These are phyloP conservation scores for Drosophila niveifrons DNA, from an alignment of 2,888 invertebrate species.

Conservation along the genomic window DNA sequence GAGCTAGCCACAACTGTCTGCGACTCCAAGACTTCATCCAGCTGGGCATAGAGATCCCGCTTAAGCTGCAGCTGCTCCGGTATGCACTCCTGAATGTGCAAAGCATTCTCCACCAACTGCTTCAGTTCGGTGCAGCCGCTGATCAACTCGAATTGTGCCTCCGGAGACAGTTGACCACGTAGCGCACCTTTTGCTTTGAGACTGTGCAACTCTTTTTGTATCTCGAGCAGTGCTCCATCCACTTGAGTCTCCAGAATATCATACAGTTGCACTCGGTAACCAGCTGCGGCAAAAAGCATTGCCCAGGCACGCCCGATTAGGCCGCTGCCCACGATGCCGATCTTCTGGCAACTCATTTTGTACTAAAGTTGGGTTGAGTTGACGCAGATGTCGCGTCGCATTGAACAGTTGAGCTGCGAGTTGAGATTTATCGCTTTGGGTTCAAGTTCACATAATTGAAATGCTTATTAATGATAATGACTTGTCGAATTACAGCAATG, in stretches of 20 bases:
- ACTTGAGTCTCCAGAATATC: constrained; percentile 93
- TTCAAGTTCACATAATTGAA: constrained; percentile 68
- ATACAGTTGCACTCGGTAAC: constrained; percentile 95
- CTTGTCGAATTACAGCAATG: constrained; percentile 41
- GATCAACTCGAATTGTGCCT: constrained; percentile 91
- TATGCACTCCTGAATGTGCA: constrained; percentile 96
- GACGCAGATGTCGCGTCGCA: not conserved
- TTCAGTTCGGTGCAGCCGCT: constrained; percentile 89
- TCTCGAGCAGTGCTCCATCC: constrained; percentile 90
- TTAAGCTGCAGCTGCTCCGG: constrained; percentile 96
- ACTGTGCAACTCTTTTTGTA: constrained; percentile 89
- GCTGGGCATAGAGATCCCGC: constrained; percentile 90
- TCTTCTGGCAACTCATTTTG: constrained; percentile 87
- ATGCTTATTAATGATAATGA: constrained; percentile 64
- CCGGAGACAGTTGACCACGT: constrained; percentile 90
- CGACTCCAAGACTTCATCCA: constrained; percentile 91
- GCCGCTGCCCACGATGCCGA: constrained; percentile 94
- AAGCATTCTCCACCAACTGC: constrained; percentile 90
- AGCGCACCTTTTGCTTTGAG: constrained; percentile 90
- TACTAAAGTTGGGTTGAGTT: constrained; percentile 34
- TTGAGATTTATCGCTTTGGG: constrained; percentile 65
- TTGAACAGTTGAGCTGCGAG: constrained; percentile 10
- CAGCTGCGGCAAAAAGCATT: constrained; percentile 97
- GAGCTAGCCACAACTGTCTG: constrained; percentile 95
- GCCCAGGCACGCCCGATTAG: constrained; percentile 98